phyloP scores from a whole-genome alignment of 2,113 vertebrate genomes.

The Indicator indicator region DNA sequence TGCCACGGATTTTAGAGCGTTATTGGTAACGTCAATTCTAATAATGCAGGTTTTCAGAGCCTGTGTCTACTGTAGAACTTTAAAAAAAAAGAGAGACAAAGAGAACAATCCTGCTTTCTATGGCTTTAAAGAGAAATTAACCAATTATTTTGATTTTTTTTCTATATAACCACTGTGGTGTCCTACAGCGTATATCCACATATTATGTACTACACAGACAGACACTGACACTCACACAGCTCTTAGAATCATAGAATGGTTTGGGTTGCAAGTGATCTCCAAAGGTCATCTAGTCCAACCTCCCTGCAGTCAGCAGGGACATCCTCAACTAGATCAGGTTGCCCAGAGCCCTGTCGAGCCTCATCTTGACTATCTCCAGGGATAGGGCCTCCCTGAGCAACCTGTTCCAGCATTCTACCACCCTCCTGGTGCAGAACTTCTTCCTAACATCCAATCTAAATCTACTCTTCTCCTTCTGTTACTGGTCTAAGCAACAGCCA shows the following conservation, averaged over 20 bases:
- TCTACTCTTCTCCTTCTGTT: background rate
- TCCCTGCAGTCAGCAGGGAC: too few species aligned
- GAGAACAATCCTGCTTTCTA: background rate
- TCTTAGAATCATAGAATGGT: background rate
- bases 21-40: conserved; percentile 45
- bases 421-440: too few species aligned
- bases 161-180: background rate
- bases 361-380: too few species aligned
- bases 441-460: too few species aligned
- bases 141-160: background rate
- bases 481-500: background rate
- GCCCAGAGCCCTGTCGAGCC: too few species aligned
- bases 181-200: background rate
- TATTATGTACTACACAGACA: background rate
- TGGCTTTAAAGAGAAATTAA: background rate
- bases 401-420: too few species aligned
- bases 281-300: too few species aligned
- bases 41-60: conserved; percentile 22
- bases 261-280: too few species aligned
- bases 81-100: background rate
- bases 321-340: too few species aligned
- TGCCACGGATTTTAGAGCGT: conserved; percentile 48
- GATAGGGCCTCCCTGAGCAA: too few species aligned
- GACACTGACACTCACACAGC: background rate
- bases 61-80: background rate